These are phyloP conservation scores for Ophiothrix spiculata DNA, from an alignment of 35 echinoderm and acorn worm genomes.

Conservation along the genomic window DNA sequence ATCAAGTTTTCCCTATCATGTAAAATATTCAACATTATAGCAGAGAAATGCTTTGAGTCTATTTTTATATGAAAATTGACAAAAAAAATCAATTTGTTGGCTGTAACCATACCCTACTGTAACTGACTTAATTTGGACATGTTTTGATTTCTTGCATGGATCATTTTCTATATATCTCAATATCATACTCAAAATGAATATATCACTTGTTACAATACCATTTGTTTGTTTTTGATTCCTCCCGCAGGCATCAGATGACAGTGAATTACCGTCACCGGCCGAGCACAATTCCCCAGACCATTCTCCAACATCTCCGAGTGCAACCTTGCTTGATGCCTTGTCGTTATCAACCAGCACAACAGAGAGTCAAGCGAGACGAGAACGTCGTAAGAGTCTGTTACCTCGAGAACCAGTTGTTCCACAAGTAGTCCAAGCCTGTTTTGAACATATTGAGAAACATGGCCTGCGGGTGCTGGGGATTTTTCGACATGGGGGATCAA, in stretches of 20 bases:
- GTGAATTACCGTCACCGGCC: background rate
- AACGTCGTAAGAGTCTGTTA: conserved; percentile 63
- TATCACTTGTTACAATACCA: background rate
- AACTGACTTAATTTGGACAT: too few species aligned
- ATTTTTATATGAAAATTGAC: too few species aligned
- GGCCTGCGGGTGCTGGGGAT: conserved; percentile 80
- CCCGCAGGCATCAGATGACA: background rate
- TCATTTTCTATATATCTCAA: too few species aligned
- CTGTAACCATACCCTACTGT: too few species aligned
- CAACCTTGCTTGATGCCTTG: conserved; percentile 65
- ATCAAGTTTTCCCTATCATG: too few species aligned
- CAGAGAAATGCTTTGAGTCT: too few species aligned
- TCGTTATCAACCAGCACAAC: conserved; percentile 51
- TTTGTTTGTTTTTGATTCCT: background rate
- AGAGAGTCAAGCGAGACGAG: conserved; percentile 57
- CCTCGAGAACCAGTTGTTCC: conserved; percentile 79
- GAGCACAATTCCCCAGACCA: background rate
- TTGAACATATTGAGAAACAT: conserved; percentile 73
- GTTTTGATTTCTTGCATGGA: too few species aligned
- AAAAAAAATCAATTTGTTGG: too few species aligned
- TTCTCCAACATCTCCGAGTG: conserved; percentile 35
- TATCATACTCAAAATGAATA: too few species aligned
- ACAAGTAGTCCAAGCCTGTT: conserved; percentile 76
- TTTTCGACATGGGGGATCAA: conserved; percentile 93
- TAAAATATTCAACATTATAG: too few species aligned